Evolutionary conservation across 2,113 vertebrate genomes (phyloP).

Genomic region (Brachyistius frenatus): DNA sequence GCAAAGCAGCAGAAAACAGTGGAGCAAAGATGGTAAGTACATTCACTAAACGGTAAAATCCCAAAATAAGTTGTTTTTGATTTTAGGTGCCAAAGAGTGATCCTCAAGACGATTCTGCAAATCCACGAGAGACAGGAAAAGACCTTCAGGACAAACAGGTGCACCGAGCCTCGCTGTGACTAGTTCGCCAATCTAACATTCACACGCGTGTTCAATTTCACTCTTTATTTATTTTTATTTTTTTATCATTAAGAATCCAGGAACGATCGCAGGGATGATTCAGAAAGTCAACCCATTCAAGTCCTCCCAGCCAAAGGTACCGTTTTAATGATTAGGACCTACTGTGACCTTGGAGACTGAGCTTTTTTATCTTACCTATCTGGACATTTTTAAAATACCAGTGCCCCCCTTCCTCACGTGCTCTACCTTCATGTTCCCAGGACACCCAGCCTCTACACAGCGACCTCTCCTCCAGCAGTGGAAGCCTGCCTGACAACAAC

Average conservation of each 20-base stretch:
- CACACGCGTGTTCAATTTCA: too few species aligned
- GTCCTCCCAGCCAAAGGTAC: conserved; percentile 70
- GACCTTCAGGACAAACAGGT: conserved; percentile 53
- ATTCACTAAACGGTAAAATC: too few species aligned
- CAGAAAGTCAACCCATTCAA: conserved; percentile 81
- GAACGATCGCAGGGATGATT: conserved; percentile 62
- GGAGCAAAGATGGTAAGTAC: too few species aligned
- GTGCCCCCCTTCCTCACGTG: too few species aligned
- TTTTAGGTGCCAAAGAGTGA: conserved; percentile 43
- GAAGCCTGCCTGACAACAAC: conserved; percentile 53
- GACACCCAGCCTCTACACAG: conserved; percentile 6
- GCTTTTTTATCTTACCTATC: too few species aligned
- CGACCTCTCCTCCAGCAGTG: conserved; percentile 54
- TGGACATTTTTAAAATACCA: background rate
- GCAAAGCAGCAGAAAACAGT: too few species aligned
- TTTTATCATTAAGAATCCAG: conserved; percentile 54
- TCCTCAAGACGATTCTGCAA: background rate
- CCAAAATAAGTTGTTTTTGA: background rate
- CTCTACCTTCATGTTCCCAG: conserved; percentile 18
- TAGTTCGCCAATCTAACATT: background rate
- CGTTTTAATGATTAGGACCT: too few species aligned
- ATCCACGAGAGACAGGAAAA: background rate
- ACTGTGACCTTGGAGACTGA: too few species aligned
- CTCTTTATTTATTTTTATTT: background rate
- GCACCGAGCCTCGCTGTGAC: accelerated